Conservation (phyloP, 2,797 vertebrate species). For the Chrosomus eos region DNA sequence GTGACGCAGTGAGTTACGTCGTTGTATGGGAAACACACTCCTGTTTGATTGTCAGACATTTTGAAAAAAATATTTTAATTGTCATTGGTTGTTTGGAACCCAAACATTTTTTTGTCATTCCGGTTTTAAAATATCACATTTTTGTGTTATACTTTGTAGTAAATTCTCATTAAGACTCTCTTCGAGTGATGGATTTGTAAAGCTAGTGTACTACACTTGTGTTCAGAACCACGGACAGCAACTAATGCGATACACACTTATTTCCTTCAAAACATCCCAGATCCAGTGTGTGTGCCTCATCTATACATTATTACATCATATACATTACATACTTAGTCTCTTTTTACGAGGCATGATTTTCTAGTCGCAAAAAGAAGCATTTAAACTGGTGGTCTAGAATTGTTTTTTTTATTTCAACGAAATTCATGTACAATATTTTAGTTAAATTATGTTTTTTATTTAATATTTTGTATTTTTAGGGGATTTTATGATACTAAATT, state of each 20-base stretch:
- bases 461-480: no score
- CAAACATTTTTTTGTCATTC: no score
- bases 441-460: no score
- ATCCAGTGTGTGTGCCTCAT: neutral
- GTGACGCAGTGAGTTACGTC: no score
- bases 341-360: no score
- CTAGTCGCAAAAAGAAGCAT: neutral
- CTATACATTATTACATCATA: neutral
- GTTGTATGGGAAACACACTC: no score
- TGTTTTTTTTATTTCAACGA: no score
- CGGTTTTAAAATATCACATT: neutral
- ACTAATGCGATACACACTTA: neutral
- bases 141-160: neutral
- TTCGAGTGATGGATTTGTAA: neutral
- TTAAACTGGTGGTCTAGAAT: no score
- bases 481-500: no score
- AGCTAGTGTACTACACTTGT: no score
- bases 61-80: neutral
- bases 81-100: neutral
- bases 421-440: no score
- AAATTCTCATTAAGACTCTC: neutral
- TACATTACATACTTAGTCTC: neutral
- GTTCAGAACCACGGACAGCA: slow-evolving; percentile 3
- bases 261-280: neutral
- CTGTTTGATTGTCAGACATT: neutral